Evolutionary conservation across 2,113 vertebrate species (phyloP).

Genomic region (Myxocyprinus asiaticus): DNA sequence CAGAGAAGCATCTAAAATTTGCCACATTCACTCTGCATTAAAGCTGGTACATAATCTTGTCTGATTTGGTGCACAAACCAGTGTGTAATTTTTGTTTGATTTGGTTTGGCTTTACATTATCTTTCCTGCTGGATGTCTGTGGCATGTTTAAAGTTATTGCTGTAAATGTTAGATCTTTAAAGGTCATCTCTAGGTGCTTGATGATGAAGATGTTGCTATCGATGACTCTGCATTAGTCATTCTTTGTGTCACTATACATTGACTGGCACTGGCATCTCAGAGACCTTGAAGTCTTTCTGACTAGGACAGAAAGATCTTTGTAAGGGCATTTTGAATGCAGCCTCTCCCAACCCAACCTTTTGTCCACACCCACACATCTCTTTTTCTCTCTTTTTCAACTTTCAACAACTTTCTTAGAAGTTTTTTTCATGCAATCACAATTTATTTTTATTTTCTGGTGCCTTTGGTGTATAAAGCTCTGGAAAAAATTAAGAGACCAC

Average conservation of each 20-base stretch:
- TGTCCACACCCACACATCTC: no score
- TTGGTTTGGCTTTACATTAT: background rate
- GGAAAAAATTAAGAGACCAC: no score
- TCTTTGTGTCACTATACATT: constrained; percentile 50
- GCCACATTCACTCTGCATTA: background rate
- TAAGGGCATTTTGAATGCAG: no score
- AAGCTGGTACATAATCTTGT: background rate
- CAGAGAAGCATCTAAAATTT: background rate
- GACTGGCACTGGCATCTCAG: constrained; percentile 42
- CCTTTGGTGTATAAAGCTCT: no score
- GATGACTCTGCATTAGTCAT: constrained; percentile 18
- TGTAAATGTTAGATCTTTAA: background rate
- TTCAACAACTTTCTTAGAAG: no score
- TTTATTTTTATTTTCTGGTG: no score
- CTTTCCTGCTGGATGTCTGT: background rate
- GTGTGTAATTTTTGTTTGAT: no score
- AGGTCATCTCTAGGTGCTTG: constrained; percentile 4
- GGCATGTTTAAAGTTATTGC: background rate
- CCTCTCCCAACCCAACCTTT: no score
- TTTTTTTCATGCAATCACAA: no score
- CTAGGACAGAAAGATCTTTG: no score
- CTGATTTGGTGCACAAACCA: background rate
- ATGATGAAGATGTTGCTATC: constrained; percentile 45
- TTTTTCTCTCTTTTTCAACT: no score
- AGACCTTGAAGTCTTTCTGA: constrained; percentile 40